Evolutionary conservation across 2,888 invertebrate species (phyloP).

Genomic region (Penaeus monodon): DNA sequence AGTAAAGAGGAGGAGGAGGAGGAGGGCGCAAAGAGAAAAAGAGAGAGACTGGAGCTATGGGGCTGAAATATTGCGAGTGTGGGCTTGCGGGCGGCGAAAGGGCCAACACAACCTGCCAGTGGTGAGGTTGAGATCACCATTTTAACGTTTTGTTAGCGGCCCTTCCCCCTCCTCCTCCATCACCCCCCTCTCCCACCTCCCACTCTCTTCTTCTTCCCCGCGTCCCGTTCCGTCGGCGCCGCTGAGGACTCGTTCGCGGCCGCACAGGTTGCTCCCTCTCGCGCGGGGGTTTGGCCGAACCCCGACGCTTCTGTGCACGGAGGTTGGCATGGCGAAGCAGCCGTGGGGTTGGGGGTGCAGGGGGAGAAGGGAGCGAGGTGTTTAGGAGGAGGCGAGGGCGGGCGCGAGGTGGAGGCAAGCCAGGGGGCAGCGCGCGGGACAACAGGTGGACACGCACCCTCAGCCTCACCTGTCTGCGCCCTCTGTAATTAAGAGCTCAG

Average conservation of each 20-base stretch:
- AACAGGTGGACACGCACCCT: conserved; percentile 49
- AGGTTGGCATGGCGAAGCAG: conserved; percentile 3
- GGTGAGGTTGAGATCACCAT: conserved; percentile 46
- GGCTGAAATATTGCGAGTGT: no score
- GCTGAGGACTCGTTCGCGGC: background rate
- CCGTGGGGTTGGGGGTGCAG: background rate
- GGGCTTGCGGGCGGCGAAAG: no score
- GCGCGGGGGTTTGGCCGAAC: background rate
- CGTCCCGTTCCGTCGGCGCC: conserved; percentile 8
- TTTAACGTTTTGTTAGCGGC: conserved; percentile 58
- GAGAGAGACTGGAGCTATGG: no score
- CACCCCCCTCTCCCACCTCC: background rate
- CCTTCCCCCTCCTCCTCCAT: conserved; percentile 7
- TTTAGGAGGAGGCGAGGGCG: background rate
- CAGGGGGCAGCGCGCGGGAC: conserved; percentile 33
- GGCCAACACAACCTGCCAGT: background rate
- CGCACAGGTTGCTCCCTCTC: background rate
- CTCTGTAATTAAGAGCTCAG: conserved; percentile 64
- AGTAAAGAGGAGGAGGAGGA: no score
- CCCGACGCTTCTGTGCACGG: background rate
- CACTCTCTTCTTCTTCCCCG: background rate
- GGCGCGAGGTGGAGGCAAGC: background rate
- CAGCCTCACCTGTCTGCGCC: conserved; percentile 58
- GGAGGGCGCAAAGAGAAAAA: no score
- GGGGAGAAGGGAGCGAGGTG: background rate